Conservation (phyloP, 2,797 vertebrate species). For the Aphelocoma californica region DNA sequence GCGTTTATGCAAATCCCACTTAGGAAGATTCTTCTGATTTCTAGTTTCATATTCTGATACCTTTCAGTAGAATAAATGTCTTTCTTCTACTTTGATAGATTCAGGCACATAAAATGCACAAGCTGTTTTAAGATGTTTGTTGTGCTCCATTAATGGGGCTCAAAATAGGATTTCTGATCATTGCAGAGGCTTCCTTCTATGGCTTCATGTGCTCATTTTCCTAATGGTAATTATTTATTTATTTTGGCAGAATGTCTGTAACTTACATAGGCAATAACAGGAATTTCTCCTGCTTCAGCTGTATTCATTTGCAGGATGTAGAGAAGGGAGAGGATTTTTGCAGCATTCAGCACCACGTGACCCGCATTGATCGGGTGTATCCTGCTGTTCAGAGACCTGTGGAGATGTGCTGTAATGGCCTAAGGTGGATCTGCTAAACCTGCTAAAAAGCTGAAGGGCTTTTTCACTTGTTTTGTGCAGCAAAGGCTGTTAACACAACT, state of each 20-base stretch:
- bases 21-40: background rate
- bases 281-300: background rate
- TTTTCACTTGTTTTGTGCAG: background rate
- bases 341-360: background rate
- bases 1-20: background rate
- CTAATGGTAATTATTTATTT: background rate
- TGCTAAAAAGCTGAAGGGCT: background rate
- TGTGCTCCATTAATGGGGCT: background rate
- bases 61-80: background rate
- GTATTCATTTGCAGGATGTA: background rate
- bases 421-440: background rate
- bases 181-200: background rate
- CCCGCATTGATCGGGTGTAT: background rate
- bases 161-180: background rate
- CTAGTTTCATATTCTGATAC: background rate
- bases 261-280: background rate
- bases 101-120: background rate
- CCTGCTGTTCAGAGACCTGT: background rate
- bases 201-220: background rate
- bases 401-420: background rate
- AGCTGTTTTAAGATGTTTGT: background rate
- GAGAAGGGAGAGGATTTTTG: background rate
- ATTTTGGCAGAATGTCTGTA: background rate
- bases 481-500: background rate
- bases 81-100: background rate